Base-by-base conservation (phyloP, 1,140 invertebrate species). In the Drosophila arizonae region DNA sequence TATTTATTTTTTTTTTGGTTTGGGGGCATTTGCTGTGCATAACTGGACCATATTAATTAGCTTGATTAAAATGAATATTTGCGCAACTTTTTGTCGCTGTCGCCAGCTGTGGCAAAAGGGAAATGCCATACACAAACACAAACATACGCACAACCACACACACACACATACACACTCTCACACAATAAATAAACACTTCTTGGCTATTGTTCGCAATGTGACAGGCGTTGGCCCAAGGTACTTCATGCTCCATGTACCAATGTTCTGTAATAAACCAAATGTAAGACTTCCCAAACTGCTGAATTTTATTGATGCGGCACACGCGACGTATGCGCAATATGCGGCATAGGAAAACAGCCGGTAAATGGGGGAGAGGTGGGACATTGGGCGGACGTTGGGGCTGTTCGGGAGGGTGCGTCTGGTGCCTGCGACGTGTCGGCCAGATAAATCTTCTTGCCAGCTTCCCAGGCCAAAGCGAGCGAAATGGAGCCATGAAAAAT, bases 61-160 rank as follows among this genome's bases (percentile, higher is more conserved):
- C 84, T 88, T 88, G 84, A 88, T 88, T 89, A 88, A 88, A 88
- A 84, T 89, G 82, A 89, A 88, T 88, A 88, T 89, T 88, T 88
- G 74, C 61, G 67, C 69, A 87, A 77, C 58, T 52, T 30, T 52
- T 28, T 48, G 67, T 70, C 61, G 68, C 79, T 65, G 71, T 74
- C 61, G 68, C 84, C 79, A 72, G 71, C 69, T 73, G 76, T 55
- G 61, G 33, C 15, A 30, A 43, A 55, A 55, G 26, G 61, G n/a
- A 68, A 68, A 11, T 6, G 17, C 43, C 21, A 54, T 11, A 57
- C 28, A 61, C 60, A 66, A 48, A 58, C 52, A 17, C 30, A 17
- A 1, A 52, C 48, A 62, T 46, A 51, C 48, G 15, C 50, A 8
- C 30, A 57, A 43, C 60, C 74, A 67, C 81, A 86, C n/a, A 15